phyloP scores from a whole-genome alignment of 2,113 vertebrate genomes.

The Cryptotis parvus region DNA sequence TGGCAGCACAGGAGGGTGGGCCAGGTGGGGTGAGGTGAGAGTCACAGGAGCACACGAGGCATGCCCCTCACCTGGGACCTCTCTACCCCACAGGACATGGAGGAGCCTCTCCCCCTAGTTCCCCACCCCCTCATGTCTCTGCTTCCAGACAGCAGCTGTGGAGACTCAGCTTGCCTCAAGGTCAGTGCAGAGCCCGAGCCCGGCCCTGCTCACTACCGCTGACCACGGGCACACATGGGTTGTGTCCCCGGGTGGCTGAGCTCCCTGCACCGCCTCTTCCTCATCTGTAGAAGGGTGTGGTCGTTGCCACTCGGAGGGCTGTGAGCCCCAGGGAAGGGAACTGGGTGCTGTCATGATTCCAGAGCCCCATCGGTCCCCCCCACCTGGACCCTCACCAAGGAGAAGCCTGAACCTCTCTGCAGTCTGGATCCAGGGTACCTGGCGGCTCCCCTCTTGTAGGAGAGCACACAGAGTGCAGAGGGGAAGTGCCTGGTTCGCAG shows the following conservation, averaged over 20 bases:
- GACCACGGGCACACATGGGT: neutral
- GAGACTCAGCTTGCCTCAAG: neutral
- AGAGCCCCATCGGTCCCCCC: too few relatives aligned
- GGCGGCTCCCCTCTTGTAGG: neutral
- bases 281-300: neutral
- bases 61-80: too few relatives aligned
- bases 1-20: too few relatives aligned
- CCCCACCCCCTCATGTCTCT: neutral
- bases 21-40: too few relatives aligned
- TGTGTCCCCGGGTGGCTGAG: neutral
- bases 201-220: neutral
- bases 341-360: too few relatives aligned
- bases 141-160: neutral
- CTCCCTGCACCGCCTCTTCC: neutral
- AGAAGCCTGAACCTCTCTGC: neutral
- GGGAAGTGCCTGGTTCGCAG: neutral
- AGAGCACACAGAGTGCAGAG: neutral
- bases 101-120: too few relatives aligned
- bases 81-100: neutral
- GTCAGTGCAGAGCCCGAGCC: neutral
- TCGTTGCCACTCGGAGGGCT: neutral
- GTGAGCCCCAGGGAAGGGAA: neutral
- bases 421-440: neutral
- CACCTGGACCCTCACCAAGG: neutral
- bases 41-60: too few relatives aligned